Conservation (phyloP, 2,113 vertebrate genomes). For the Neogobius melanostomus region DNA sequence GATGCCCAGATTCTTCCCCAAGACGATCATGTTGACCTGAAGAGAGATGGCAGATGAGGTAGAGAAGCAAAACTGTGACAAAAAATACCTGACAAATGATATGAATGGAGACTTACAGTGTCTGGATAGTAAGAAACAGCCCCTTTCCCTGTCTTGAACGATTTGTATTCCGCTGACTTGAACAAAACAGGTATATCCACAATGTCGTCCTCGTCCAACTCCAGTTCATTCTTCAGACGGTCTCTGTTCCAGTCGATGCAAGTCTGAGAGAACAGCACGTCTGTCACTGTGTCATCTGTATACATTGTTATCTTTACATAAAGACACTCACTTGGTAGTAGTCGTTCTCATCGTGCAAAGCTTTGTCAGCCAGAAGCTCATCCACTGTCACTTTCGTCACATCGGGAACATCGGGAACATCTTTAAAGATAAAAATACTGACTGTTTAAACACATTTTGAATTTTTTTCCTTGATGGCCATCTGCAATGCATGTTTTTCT, state of each 20-base stretch:
- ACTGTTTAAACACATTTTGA: too few relatives aligned
- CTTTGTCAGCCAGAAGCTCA: constrained; percentile 71
- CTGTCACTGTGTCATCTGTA: too few relatives aligned
- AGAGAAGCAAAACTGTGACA: too few relatives aligned
- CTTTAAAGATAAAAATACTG: neutral
- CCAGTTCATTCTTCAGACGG: constrained; percentile 89
- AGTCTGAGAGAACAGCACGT: constrained; percentile 67
- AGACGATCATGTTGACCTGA: constrained; percentile 91
- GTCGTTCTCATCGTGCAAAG: constrained; percentile 71
- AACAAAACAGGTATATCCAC: constrained; percentile 90
- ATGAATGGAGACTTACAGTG: constrained; percentile 74
- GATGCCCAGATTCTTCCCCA: constrained; percentile 84
- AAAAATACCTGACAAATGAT: too few relatives aligned
- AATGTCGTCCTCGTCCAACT: constrained; percentile 85
- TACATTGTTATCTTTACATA: too few relatives aligned
- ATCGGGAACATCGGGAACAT: constrained; percentile 6
- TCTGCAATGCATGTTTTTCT: too few relatives aligned
- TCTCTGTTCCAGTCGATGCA: constrained; percentile 98
- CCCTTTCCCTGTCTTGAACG: constrained; percentile 33
- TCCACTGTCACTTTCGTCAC: constrained; percentile 56
- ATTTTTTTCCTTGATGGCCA: too few relatives aligned
- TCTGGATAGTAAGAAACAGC: constrained; percentile 89
- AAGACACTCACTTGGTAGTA: constrained; percentile 79
- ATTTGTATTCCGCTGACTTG: constrained; percentile 44
- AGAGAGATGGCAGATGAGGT: neutral